These are phyloP conservation scores for Ctenomys sociabilis DNA, from an alignment of 2,113 vertebrate genomes.

Conservation along the genomic window DNA sequence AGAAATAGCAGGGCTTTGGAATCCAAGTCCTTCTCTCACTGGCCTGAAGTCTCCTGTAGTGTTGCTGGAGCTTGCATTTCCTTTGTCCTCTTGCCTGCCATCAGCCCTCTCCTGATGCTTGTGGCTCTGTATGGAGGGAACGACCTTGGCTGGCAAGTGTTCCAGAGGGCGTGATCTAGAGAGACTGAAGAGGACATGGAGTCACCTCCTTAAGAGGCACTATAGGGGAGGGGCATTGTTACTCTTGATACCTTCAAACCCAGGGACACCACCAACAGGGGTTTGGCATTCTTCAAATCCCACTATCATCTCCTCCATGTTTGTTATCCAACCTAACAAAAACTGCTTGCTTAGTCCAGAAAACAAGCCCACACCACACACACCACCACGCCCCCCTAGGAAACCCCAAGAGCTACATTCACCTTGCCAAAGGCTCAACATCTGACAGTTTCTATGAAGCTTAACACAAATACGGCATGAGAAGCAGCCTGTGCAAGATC, in stretches of 20 bases:
- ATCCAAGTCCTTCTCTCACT: not conserved
- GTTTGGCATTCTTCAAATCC: not conserved
- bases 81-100: not conserved
- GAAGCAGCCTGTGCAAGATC: not conserved
- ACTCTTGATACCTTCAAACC: not conserved
- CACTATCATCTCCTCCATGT: not conserved
- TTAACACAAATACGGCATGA: not conserved
- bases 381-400: no score
- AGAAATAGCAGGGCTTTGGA: conserved; percentile 66
- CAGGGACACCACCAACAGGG: not conserved
- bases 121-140: not conserved
- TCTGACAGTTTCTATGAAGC: not conserved
- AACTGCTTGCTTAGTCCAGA: not conserved
- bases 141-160: not conserved
- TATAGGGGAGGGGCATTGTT: not conserved
- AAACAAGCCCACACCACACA: not conserved
- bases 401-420: not conserved
- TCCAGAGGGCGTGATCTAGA: not conserved
- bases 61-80: not conserved
- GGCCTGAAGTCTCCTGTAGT: not conserved
- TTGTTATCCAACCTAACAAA: not conserved
- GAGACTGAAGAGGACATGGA: not conserved
- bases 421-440: not conserved
- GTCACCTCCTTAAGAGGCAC: not conserved
- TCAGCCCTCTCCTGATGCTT: not conserved